Conservation (phyloP, 2,888 invertebrate genomes). For the Ophraella communa region DNA sequence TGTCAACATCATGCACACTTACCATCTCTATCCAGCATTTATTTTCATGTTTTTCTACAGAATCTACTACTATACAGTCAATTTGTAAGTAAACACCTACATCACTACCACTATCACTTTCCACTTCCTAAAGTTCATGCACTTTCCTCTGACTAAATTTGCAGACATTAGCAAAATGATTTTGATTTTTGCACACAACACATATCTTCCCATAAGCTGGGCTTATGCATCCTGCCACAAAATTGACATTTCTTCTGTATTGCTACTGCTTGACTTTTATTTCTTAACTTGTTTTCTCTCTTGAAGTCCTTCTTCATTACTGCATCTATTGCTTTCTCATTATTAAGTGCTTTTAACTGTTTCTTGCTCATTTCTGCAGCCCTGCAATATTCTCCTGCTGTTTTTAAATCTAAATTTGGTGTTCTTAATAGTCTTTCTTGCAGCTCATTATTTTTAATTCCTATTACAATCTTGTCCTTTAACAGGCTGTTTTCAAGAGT, state of each 20-base stretch:
- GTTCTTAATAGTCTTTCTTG: neutral
- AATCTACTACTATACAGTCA: neutral
- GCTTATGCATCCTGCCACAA: neutral
- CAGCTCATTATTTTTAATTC: neutral
- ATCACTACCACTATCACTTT: too few species aligned
- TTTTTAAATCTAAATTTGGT: neutral
- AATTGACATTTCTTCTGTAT: too few species aligned
- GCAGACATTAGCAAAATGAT: slow-evolving; percentile 32
- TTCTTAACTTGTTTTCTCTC: too few species aligned
- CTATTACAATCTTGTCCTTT: neutral
- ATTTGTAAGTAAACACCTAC: too few species aligned
- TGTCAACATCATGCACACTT: slow-evolving; percentile 14
- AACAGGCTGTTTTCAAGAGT: neutral
- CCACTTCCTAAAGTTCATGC: too few species aligned
- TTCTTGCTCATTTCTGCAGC: neutral
- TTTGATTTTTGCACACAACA: slow-evolving; percentile 28
- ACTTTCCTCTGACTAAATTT: slow-evolving; percentile 11
- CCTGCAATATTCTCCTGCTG: neutral
- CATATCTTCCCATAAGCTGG: slow-evolving; percentile 34
- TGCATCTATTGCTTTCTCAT: too few species aligned
- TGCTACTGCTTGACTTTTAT: too few species aligned
- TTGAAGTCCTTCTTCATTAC: too few species aligned
- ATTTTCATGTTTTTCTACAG: too few species aligned
- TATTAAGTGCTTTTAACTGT: too few species aligned
- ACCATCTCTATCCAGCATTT: slow-evolving; percentile 26